A percentile compares a stretch with the other conserved stretches of the same genome.
phyloP scores from a whole-genome alignment of 2,888 invertebrate genomes.

The Mylabris sibirica region DNA sequence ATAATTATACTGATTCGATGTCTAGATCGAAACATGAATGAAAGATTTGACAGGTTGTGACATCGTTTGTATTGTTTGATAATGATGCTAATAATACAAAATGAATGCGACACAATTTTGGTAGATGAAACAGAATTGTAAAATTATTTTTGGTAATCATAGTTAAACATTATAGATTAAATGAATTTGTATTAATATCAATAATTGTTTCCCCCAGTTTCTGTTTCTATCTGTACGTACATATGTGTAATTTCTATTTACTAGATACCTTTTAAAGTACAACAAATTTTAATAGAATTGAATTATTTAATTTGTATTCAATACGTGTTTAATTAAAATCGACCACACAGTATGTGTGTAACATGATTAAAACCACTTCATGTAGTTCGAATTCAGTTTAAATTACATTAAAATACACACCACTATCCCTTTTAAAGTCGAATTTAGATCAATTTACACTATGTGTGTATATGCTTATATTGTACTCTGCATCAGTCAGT shows the following conservation, averaged over 20 bases:
- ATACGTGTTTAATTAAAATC: conserved; percentile 10
- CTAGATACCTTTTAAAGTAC: background rate
- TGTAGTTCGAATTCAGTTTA: background rate
- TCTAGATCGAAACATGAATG: background rate
- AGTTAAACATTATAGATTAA: too few relatives aligned
- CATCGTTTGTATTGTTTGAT: background rate
- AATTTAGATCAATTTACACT: conserved; percentile 4
- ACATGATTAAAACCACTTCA: background rate
- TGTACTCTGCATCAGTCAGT: background rate
- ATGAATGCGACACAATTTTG: too few relatives aligned
- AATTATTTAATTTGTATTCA: conserved; percentile 5
- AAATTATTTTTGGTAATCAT: too few relatives aligned
- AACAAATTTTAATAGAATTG: background rate
- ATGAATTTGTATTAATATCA: background rate
- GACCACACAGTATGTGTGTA: background rate
- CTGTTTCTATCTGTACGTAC: background rate
- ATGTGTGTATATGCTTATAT: background rate
- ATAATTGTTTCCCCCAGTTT: background rate
- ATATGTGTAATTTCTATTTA: background rate
- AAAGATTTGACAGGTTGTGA: background rate
- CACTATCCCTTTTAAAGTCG: background rate
- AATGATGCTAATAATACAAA: too few relatives aligned
- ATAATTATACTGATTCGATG: background rate
- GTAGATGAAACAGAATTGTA: too few relatives aligned
- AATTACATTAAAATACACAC: background rate